phyloP scores from a whole-genome alignment of 2,888 invertebrate species.

The Halictus quadricinctus region DNA sequence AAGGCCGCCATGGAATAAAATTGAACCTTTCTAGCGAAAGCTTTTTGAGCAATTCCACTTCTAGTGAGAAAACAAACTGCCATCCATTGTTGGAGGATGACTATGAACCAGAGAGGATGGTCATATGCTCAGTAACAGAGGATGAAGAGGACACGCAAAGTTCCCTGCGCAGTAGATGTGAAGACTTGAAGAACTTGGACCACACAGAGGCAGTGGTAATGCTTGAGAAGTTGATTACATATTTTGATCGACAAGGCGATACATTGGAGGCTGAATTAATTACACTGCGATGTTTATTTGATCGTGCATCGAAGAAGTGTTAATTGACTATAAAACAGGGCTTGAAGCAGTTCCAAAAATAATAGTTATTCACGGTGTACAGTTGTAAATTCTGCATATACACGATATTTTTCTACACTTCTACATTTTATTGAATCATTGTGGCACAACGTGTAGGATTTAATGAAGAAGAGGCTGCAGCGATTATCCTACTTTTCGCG shows the following conservation, averaged over 20 bases:
- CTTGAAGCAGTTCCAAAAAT: not conserved
- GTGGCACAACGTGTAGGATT: not conserved
- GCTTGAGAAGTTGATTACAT: slow-evolving; percentile 22
- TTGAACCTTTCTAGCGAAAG: slow-evolving; percentile 10
- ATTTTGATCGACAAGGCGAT: slow-evolving; percentile 24
- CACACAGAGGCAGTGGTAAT: slow-evolving; percentile 26
- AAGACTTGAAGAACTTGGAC: not conserved
- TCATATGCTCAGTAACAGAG: not conserved
- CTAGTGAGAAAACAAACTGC: not conserved
- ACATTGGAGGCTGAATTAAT: slow-evolving; percentile 15
- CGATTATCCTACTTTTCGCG: slow-evolving; percentile 11
- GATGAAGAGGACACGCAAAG: not conserved
- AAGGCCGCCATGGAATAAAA: slow-evolving; percentile 41
- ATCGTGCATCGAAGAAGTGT: slow-evolving; percentile 21
- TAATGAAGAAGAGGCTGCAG: not conserved
- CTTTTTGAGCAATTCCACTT: not conserved
- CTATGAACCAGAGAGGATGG: not conserved
- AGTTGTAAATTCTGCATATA: slow-evolving; percentile 25
- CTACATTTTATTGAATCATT: not conserved
- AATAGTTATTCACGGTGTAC: not conserved
- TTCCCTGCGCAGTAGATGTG: not conserved
- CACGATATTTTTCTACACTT: slow-evolving; percentile 20
- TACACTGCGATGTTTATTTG: not conserved
- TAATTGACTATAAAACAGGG: slow-evolving; percentile 6
- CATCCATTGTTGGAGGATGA: slow-evolving; percentile 1